Percentiles rank a stretch among this genome's conserved stretches.
phyloP scores from a whole-genome alignment of 2,888 invertebrate genomes.

The Patella pellucida region DNA sequence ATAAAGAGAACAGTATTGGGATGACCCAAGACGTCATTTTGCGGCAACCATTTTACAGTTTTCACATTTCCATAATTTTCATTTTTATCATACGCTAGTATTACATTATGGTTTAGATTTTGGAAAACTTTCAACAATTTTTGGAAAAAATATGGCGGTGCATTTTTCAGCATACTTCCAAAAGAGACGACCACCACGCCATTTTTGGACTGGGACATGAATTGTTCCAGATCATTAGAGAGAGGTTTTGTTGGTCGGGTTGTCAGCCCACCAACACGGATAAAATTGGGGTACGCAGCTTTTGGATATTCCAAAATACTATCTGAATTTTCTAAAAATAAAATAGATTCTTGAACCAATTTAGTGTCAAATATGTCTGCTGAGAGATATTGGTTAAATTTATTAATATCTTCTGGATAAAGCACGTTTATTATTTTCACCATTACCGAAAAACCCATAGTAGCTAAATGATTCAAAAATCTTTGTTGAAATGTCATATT shows the following conservation, averaged over 20 bases:
- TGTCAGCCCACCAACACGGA: constrained; percentile 43
- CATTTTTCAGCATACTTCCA: constrained; percentile 35
- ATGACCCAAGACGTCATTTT: constrained; percentile 47
- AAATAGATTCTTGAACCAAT: constrained; percentile 23
- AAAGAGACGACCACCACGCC: constrained; percentile 46
- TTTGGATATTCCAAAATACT: constrained; percentile 40
- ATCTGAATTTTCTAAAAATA: constrained; percentile 41
- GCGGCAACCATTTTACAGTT: constrained; percentile 43
- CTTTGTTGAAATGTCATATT: constrained; percentile 21
- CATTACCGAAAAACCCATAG: background rate
- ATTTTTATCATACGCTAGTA: constrained; percentile 30
- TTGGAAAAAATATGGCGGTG: constrained; percentile 22
- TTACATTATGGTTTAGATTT: constrained; percentile 24
- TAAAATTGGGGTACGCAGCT: constrained; percentile 41
- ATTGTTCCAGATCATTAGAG: constrained; percentile 32
- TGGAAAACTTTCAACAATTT: constrained; percentile 26
- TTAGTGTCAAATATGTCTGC: background rate
- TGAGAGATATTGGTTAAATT: background rate
- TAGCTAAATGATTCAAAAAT: background rate
- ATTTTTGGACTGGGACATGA: constrained; percentile 33
- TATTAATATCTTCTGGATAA: background rate
- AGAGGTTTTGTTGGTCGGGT: constrained; percentile 36
- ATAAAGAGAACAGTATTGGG: constrained; percentile 43
- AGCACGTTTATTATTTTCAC: background rate
- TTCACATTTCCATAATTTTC: constrained; percentile 32